Evolutionary conservation across 2,113 vertebrate species (phyloP), one percentile per base, ranked within the genome.

Genomic region (Tringa solitaria): DNA sequence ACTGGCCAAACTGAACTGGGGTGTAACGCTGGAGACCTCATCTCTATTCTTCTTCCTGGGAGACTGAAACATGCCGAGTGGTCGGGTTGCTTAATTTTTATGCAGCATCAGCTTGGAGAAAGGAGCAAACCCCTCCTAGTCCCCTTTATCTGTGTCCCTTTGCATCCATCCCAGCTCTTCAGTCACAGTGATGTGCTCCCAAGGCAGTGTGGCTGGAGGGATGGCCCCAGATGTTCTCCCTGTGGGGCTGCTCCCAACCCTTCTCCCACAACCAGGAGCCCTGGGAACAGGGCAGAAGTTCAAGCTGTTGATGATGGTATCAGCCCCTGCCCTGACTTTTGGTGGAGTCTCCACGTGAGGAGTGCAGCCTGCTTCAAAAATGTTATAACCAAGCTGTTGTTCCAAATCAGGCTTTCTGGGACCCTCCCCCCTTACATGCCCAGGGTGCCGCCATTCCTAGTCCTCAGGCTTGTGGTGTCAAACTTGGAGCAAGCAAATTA

Each of bases 341-440:
- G 15, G 15, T 63, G 56, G 50, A 84, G 13, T 16, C 13, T 80
- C 32, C 63, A 21, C 2, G 2, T 6, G 46, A 89, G 54, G 24
- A 57, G 21, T 27, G 41, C 68, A 81, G 37, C 46, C 78, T 63
- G 45, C n/a, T 51, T 2, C 0, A 50, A 28, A 94, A 70, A 69
- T 13, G 21, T 48, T 14, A 14, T 17, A 91, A 75, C 22, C n/a
- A 50, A 54, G 26, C 6, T 4, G 1, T 20, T 80, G 41, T 59
- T 74, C 16, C 0, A 0, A 70, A 51, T 4, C 8, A 7, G 46
- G 50, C 13, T 89, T 68, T 59, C 68, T 14, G 43, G 24, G 48
- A 67, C 35, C 14, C 35, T 50, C 22, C 54, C 16, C 65, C 37
- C 35, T 80, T 43, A 27, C 18, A 1, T 14, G 32, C 20, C 33